These are phyloP conservation scores for Shargacucullia verbasci DNA, from an alignment of 2,888 invertebrate genomes.

Conservation along the genomic window DNA sequence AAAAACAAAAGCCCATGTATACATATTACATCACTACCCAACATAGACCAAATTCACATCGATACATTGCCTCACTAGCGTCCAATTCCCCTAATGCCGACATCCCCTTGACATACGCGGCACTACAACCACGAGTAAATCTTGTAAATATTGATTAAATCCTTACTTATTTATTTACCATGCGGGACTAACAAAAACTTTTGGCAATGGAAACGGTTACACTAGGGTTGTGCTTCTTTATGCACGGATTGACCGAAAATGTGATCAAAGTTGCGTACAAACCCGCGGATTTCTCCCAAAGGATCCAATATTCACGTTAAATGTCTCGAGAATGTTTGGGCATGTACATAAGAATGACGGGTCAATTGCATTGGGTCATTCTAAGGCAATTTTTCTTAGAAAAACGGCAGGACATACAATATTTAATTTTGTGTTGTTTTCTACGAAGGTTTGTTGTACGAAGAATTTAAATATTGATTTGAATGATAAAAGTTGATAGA, in stretches of 20 bases:
- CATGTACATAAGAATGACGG: conserved; percentile 54
- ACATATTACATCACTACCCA: conserved; percentile 10
- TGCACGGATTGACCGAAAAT: conserved; percentile 52
- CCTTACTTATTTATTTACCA: conserved; percentile 50
- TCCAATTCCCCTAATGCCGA: conserved; percentile 70
- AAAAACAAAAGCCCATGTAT: background rate
- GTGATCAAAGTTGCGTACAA: conserved; percentile 32
- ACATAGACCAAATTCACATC: conserved; percentile 53
- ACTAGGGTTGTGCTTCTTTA: conserved; percentile 32
- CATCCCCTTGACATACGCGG: conserved; percentile 53
- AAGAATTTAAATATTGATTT: conserved; percentile 34
- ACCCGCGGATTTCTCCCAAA: conserved; percentile 39
- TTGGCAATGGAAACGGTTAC: conserved; percentile 44
- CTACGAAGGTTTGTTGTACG: conserved; percentile 10
- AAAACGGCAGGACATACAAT: conserved; percentile 37
- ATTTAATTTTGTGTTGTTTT: conserved; percentile 32
- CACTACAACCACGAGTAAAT: conserved; percentile 47
- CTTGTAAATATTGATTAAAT: conserved; percentile 63
- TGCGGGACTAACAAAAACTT: conserved; percentile 34
- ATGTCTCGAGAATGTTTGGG: conserved; percentile 40
- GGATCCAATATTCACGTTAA: conserved; percentile 55
- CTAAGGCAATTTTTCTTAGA: conserved; percentile 41
- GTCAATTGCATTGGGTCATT: conserved; percentile 46
- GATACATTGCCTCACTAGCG: conserved; percentile 59
- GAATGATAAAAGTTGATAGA: conserved; percentile 23